Evolutionary conservation across 2,797 vertebrate species (phyloP), one percentile per base, ranked within the genome.

Genomic region (Tangara arthus): DNA sequence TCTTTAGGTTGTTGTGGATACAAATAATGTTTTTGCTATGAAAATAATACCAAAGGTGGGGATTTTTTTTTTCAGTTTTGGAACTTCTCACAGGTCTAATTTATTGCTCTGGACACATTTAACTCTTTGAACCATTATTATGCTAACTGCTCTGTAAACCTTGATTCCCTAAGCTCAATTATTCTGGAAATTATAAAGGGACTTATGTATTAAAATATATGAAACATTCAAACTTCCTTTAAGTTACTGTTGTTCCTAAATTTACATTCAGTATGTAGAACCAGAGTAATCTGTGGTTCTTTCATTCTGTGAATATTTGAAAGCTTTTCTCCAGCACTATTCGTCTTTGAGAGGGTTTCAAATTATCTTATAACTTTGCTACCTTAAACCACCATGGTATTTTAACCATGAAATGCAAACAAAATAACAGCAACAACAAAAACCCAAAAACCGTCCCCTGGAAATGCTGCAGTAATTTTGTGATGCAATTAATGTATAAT

Each of bases 401-500:
- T 92, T 86, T 88, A 73, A 59, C 22, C 0, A 47, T 32, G 21
- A 88, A 80, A 63, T 56, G 6, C 10, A 71, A 83, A 71, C 8
- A 72, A 60, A 84, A 28, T 3, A 34, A 28, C 16, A 50, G 61
- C 15, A 60, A 20, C 13, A 60, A 30, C 1, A 12, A 47, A 12
- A 50, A 0, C 39, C 7, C 15, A 65, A 37, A 81, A 50, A 0
- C 5, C 6, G 2, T 80, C 7, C 22, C 26, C 3, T 39, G 35
- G 19, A 64, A 77, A 8, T 61, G 15, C 28, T 85, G 34, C 18
- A 44, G 6, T 56, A 21, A 52, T 69, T 77, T 77, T 65, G 15
- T 41, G 6, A 34, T 39, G 35, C 12, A 63, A 72, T 76, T 34
- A 47, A n/a, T 75, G 63, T 66, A 60, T 56, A 56, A 47, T 63